Conservation (phyloP, 2,888 invertebrate genomes). For the Coecobrya sp. region DNA sequence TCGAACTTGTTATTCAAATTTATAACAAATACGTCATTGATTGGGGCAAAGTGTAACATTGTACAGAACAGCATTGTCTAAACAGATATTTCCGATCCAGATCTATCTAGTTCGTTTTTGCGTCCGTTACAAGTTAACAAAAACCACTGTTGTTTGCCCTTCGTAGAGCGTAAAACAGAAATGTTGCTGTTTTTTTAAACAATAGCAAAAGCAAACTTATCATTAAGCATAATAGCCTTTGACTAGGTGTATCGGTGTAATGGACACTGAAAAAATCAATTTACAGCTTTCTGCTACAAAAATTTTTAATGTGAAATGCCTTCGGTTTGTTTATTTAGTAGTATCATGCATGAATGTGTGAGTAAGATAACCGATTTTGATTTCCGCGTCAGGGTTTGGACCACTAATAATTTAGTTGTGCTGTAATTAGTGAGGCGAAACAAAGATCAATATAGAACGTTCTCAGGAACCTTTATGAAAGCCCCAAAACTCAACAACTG, state of each 20-base stretch:
- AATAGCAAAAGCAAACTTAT: neutral
- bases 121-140: neutral
- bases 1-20: neutral
- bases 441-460: neutral
- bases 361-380: neutral
- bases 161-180: conserved; percentile 15
- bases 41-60: too few relatives aligned
- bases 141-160: conserved; percentile 2
- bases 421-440: neutral
- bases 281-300: too few relatives aligned
- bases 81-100: neutral
- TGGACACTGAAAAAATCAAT: too few relatives aligned
- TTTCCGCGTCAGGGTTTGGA: neutral
- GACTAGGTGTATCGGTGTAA: too few relatives aligned
- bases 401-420: neutral
- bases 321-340: too few relatives aligned
- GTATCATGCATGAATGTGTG: too few relatives aligned
- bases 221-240: neutral
- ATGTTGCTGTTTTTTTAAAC: neutral
- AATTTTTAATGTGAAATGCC: too few relatives aligned
- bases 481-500: conserved; percentile 14
- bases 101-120: neutral
- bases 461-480: neutral
- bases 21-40: neutral
- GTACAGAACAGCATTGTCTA: too few relatives aligned